These are phyloP conservation scores for Anisognathus igniventris DNA, from an alignment of 2,797 vertebrate genomes.

Conservation along the genomic window DNA sequence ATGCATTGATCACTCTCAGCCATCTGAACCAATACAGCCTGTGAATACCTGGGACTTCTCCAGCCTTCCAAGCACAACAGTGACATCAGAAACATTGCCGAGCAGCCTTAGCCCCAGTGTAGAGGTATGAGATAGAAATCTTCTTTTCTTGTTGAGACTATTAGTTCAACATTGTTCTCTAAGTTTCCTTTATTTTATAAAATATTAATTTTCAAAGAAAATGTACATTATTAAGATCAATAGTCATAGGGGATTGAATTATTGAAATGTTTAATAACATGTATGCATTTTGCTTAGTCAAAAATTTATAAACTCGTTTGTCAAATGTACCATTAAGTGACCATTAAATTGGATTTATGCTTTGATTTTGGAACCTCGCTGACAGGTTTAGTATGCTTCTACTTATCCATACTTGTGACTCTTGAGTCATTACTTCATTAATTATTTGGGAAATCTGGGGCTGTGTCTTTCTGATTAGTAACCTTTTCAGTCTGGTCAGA, in stretches of 20 bases:
- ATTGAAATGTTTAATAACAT: constrained; percentile 11
- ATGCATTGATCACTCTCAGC: constrained; percentile 81
- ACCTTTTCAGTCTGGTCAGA: neutral
- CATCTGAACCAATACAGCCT: constrained; percentile 76
- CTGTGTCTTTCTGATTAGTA: neutral
- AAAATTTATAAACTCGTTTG: constrained; percentile 27
- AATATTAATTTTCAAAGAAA: constrained; percentile 21
- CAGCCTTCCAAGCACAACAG: constrained; percentile 89
- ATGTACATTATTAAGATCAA: neutral
- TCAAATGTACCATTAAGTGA: neutral
- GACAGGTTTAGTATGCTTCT: neutral
- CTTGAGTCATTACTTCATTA: neutral
- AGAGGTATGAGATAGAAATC: constrained; percentile 79
- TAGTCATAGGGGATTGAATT: neutral
- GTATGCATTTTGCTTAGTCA: constrained; percentile 7
- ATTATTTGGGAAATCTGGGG: neutral
- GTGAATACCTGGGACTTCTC: constrained; percentile 93
- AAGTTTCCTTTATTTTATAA: neutral
- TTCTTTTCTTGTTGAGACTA: neutral
- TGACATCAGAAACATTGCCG: constrained; percentile 89
- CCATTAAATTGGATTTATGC: constrained; percentile 16
- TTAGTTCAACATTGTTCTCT: neutral
- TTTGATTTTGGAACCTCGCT: neutral
- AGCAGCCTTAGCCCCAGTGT: constrained; percentile 89
- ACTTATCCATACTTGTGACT: neutral